These are phyloP conservation scores for Falco berigora DNA, from an alignment of 2,797 vertebrate genomes.

Conservation along the genomic window DNA sequence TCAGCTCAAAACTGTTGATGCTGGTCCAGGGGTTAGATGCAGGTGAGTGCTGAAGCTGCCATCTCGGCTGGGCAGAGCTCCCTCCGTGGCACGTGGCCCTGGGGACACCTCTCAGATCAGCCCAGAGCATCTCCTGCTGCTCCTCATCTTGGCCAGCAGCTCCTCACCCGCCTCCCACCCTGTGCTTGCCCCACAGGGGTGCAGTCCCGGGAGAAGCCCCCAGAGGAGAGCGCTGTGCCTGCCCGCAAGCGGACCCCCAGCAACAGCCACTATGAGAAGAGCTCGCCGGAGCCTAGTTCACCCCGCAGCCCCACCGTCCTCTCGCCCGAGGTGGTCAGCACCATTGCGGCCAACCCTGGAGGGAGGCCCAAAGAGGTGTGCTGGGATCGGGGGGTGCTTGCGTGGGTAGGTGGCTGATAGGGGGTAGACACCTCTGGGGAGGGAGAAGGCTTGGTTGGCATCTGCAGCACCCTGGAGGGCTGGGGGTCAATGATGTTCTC, in stretches of 20 bases:
- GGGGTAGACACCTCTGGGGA: not conserved
- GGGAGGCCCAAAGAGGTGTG: slow-evolving; percentile 95
- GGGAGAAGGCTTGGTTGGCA: not conserved
- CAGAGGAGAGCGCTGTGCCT: slow-evolving; percentile 70
- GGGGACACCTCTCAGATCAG: not conserved
- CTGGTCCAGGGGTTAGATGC: not conserved
- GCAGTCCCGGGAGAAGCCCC: slow-evolving; percentile 76
- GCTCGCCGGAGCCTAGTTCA: slow-evolving; percentile 69
- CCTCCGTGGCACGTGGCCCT: not conserved
- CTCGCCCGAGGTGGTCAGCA: slow-evolving; percentile 92
- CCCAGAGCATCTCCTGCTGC: not conserved
- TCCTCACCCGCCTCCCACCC: not conserved
- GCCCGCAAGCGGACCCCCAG: slow-evolving; percentile 77
- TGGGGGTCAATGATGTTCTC: not conserved
- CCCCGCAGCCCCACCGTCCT: slow-evolving; percentile 80
- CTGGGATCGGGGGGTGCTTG: not conserved
- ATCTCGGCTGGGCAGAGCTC: not conserved
- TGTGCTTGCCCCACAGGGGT: slow-evolving; percentile 76
- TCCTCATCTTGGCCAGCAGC: not conserved
- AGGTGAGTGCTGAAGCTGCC: not conserved
- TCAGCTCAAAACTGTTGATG: not conserved
- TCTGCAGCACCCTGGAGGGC: accelerated
- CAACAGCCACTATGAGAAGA: slow-evolving; percentile 83
- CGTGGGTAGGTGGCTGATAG: not conserved
- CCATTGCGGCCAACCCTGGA: slow-evolving; percentile 92